Base-by-base conservation (phyloP, 92 coral and sea anemone genomes). In the Chrysogorgia sp. region DNA sequence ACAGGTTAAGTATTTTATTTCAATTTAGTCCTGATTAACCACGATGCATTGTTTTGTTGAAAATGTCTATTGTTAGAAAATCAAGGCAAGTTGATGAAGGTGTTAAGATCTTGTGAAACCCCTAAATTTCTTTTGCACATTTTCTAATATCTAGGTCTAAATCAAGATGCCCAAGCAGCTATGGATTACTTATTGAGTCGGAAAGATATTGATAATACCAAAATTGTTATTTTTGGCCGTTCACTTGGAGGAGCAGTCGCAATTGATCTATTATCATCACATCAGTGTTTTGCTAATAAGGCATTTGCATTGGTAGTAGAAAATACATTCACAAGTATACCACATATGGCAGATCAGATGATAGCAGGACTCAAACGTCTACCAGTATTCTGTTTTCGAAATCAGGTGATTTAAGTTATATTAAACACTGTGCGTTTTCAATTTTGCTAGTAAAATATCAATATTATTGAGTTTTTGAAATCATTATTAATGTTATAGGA, bases 201-300 rank as follows among this genome's bases (percentile, higher is more conserved):
- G 19, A 86, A 80, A 34, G 99, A 96, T 76, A 87, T 96, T 17
- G 99, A 96, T 63, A 81, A 71, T n/a, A 86, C 71, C 24, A 93
- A 90, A 85, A 88, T 96, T 65, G 86, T 96, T 13, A 67, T 96
- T 67, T 96, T 89, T 86, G 99, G 99, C 34, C 87, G 99, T 13
- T 96, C 99, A 3, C 84, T 96, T 71, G 99, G 99, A 31, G 99
- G 99, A 13, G 97, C 97, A 2, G 99, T 96, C 3, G 99, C 99
- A 1, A 86, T 96, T 58, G 85, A 85, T 75, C 70, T 96, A 69
- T 91, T 92, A 10, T 87, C 99, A 21, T 47, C 45, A 21, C 82
- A 84, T 55, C 92, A 91, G 22, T 79, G 77, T 21, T 96, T 87
- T 63, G 48, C 68, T 34, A 91, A 96, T 58, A 88, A 87, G 67